phyloP scores from a whole-genome alignment of 2,797 vertebrate species.

The Pseudopleuronectes americanus region DNA sequence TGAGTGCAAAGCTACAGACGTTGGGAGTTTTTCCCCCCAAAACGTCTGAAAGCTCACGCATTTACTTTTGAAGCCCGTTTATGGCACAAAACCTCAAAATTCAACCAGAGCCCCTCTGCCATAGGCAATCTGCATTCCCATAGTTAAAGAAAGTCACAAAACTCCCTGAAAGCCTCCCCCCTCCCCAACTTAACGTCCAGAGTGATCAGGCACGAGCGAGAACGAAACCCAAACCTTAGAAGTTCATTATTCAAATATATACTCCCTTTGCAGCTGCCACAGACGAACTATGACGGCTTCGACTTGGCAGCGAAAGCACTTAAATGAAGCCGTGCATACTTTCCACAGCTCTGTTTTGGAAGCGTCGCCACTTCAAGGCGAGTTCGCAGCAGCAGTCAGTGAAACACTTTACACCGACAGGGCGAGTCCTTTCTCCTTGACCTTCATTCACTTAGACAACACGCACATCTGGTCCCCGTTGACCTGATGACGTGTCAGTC shows the following conservation, averaged over 20 bases:
- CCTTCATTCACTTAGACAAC: constrained; percentile 7
- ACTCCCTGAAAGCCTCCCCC: neutral
- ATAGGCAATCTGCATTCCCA: neutral
- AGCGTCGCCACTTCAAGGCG: constrained; percentile 22
- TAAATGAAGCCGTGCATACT: constrained; percentile 66
- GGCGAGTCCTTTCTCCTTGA: constrained; percentile 27
- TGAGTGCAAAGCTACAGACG: neutral
- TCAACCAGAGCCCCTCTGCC: neutral
- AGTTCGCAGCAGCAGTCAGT: constrained; percentile 16
- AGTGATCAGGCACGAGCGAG: constrained; percentile 22
- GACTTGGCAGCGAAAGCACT: constrained; percentile 54
- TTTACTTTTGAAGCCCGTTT: constrained; percentile 4
- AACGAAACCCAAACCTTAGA: constrained; percentile 36
- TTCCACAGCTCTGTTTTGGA: constrained; percentile 68
- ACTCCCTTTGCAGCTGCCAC: constrained; percentile 50
- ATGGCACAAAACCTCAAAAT: neutral
- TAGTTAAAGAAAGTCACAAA: neutral
- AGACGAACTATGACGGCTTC: constrained; percentile 46
- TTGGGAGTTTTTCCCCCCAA: neutral
- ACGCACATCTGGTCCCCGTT: constrained; percentile 32
- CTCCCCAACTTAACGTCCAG: neutral
- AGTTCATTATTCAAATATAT: constrained; percentile 52
- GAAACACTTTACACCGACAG: neutral
- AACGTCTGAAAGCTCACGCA: neutral
- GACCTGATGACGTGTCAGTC: constrained; percentile 14